Base-by-base conservation (phyloP, 2,888 invertebrate species). In the Aspidiotus rigidus region DNA sequence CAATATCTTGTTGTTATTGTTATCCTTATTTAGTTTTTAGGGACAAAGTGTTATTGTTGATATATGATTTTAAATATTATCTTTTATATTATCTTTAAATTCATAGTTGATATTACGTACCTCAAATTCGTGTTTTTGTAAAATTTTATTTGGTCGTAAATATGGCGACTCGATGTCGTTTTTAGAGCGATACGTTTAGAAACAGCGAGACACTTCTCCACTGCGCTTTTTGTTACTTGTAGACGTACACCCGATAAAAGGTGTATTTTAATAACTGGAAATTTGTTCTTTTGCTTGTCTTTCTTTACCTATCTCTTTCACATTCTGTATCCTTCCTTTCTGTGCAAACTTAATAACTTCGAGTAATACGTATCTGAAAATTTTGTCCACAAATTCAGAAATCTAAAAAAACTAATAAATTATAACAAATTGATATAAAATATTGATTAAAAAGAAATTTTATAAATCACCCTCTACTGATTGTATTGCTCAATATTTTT, bases 1-100 rank as follows among this genome's bases (percentile, higher is more conserved):
- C 67, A 67, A 67, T 67, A 67, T 67, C 67, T 67, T 67, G 67
- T 67, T 67, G 67, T 67, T 67, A 67, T 67, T 67, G 67, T 67
- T 67, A 67, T 67, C 67, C 67, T 67, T 67, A 28, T 28, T 67
- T 67, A 67, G 67, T 67, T 67, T 59, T 67, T 28, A 28, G 60
- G 67, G 67, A 67, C 67, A 67, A 67, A 28, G 28, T 67, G 67
- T 67, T 67, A 67, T 67, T 67, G 67, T 67, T 67, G 67, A 67
- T 59, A 59, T 60, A 67, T 67, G 67, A 60, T 67, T 67, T 67
- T 67, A 67, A 67, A 67, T 44, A 67, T 67, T 67, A 67, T 67
- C 67, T 67, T 67, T 67, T 67, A 67, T 67, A 67, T 67, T 64
- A 64, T 64, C 28, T 28, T 28, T 28, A 28, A 28, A 28, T 55